Evolutionary conservation across 2,888 invertebrate species (phyloP).

Genomic region (Drosophila nr. medialis): DNA sequence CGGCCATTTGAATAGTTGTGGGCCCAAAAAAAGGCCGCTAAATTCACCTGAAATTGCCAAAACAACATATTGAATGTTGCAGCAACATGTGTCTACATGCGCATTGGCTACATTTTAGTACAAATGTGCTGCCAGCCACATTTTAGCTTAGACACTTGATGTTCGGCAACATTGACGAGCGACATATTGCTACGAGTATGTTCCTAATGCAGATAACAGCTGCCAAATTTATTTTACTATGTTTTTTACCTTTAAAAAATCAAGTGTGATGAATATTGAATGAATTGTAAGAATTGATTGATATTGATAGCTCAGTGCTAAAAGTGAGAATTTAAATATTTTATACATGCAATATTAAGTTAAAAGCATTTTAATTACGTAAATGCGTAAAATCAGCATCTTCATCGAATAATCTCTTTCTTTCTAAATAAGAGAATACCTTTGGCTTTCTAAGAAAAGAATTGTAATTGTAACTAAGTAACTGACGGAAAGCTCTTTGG

Average conservation of each 20-base stretch:
- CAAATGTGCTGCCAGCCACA: slow-evolving; percentile 16
- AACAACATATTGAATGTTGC: not conserved
- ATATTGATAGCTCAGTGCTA: not conserved
- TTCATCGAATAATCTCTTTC: not conserved
- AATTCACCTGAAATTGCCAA: slow-evolving; percentile 6
- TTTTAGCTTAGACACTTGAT: slow-evolving; percentile 48
- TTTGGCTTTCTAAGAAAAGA: not conserved
- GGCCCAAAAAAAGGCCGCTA: not conserved
- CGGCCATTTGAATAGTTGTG: slow-evolving; percentile 28
- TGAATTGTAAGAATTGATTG: not conserved
- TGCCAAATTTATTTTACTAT: not conserved
- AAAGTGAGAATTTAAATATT: not conserved
- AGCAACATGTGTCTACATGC: not conserved
- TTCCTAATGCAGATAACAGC: not conserved
- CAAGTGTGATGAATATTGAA: not conserved
- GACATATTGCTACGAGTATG: slow-evolving; percentile 4
- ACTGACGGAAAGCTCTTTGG: not conserved
- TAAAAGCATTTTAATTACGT: too few relatives aligned
- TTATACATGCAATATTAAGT: not conserved
- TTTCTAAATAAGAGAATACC: not conserved
- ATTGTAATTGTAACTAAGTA: slow-evolving; percentile 11
- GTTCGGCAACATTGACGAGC: slow-evolving; percentile 47
- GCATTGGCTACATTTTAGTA: not conserved
- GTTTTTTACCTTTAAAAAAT: not conserved
- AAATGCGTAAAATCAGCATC: not conserved